These are phyloP conservation scores for Empidonax traillii DNA, from an alignment of 2,113 vertebrate genomes.

Conservation along the genomic window DNA sequence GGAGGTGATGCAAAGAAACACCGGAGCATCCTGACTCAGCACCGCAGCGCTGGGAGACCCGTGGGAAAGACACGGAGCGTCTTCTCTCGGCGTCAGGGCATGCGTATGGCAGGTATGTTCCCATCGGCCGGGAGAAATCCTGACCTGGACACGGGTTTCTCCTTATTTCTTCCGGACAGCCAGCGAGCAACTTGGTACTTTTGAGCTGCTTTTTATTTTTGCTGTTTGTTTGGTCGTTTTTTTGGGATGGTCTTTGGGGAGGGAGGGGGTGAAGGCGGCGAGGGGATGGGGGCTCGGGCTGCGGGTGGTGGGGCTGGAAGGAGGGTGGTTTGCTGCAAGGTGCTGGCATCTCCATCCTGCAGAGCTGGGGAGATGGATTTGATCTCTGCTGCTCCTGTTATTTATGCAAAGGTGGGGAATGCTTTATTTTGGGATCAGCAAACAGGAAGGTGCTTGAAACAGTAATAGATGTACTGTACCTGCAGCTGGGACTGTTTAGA, in stretches of 20 bases:
- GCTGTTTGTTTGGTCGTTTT: background rate
- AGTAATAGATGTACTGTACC: background rate
- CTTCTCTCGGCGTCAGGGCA: background rate
- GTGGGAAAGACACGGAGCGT: background rate
- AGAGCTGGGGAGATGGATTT: background rate
- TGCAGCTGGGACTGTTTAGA: background rate
- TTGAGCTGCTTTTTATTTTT: background rate
- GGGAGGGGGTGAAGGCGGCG: background rate
- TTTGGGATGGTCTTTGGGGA: background rate
- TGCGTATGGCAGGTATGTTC: slow-evolving; percentile 19
- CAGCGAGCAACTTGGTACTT: background rate
- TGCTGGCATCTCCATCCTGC: background rate
- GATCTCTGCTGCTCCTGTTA: background rate
- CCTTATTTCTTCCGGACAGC: background rate
- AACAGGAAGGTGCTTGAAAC: background rate
- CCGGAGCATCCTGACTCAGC: slow-evolving; percentile 1
- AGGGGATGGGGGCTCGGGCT: rapidly evolving
- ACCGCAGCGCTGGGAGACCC: background rate
- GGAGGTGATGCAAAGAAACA: background rate
- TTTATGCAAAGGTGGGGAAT: background rate
- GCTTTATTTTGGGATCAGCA: background rate
- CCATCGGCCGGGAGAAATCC: background rate
- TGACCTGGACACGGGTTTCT: background rate
- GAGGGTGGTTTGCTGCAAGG: background rate
- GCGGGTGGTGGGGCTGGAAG: background rate